Base-by-base conservation (phyloP, 2,888 invertebrate genomes). In the Hyposoter didymator region DNA sequence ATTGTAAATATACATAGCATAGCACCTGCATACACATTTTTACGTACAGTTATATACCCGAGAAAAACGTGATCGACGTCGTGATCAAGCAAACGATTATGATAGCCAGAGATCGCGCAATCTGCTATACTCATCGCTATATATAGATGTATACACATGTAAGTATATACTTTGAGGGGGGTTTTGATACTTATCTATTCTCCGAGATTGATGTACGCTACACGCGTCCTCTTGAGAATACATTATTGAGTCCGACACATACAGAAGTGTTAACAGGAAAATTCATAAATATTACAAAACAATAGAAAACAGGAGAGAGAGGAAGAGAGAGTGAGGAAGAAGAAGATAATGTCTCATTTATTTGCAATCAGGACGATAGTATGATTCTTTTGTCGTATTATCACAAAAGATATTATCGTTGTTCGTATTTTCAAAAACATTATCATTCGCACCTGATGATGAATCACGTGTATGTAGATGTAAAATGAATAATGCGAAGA, bases 61-160 rank as follows among this genome's bases (percentile, higher is more conserved):
- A 47, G 62, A 59, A 72, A 74, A 85, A 82, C 85, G 84, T 85
- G 87, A 85, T 87, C 82, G 73, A 74, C 81, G 55, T 82, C 81
- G 84, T 74, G 84, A 84, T 81, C 73, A 59, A 82, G 79, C 69
- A 55, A 35, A 75, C 78, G 78, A 82, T 85, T 85, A 85, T 85
- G 85, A 85, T 79, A 72, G 82, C 70, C 43, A 43, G 69, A 52
- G 85, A 85, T 85, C 78, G 78, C 82, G 85, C 85, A 82, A 85
- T 85, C 85, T 79, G 69, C 75, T 55, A 39, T 62, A 74, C 35
- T 80, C 70, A 35, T 49, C 10, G 67, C 55, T 2, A 49, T 49
- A 49, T 17, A n/a, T 32, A 43, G 14, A 49, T 43, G 32, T 74
- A 59, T 43, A 32, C 28, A 28, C 28, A 45, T 52, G 32, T 35